Evolutionary conservation across 1,140 invertebrate genomes (phyloP).

Genomic region (Tetragonula clypearis): DNA sequence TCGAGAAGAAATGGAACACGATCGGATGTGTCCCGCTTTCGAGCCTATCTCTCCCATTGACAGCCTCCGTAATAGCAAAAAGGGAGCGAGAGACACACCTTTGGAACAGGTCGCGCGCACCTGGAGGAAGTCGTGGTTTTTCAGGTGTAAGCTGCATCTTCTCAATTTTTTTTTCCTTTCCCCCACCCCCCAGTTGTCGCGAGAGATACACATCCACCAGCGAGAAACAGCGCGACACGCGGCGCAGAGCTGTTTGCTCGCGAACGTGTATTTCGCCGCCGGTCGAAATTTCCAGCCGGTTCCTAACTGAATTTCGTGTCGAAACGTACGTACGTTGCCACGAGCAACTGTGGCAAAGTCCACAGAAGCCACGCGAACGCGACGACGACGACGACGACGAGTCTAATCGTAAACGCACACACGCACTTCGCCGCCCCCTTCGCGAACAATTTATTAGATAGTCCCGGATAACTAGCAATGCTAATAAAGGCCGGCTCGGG

Average conservation of each 20-base stretch:
- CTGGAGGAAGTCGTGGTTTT: conserved; percentile 46
- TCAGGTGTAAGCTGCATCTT: background rate
- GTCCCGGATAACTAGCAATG: conserved; percentile 76
- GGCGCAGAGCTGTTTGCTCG: background rate
- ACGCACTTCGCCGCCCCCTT: conserved; percentile 64
- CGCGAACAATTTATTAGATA: conserved; percentile 80
- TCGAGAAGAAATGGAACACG: conserved; percentile 62
- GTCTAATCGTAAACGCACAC: conserved; percentile 77
- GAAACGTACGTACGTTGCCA: background rate
- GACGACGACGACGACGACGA: conserved; percentile 6
- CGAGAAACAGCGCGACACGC: background rate
- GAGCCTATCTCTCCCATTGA: conserved; percentile 73
- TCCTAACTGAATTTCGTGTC: conserved; percentile 24
- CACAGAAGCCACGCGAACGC: conserved; percentile 72
- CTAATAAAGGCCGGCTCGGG: conserved; percentile 71
- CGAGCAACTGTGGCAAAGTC: conserved; percentile 48
- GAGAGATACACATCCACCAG: background rate
- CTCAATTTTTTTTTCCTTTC: background rate
- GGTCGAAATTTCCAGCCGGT: background rate
- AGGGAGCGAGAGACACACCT: background rate
- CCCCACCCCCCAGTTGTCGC: background rate
- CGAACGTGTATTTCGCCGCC: background rate
- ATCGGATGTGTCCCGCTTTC: conserved; percentile 71
- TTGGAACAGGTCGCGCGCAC: conserved; percentile 54
- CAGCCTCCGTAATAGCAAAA: background rate